phyloP scores from a whole-genome alignment of 2,888 invertebrate genomes.

The Periphyllus acericola region DNA sequence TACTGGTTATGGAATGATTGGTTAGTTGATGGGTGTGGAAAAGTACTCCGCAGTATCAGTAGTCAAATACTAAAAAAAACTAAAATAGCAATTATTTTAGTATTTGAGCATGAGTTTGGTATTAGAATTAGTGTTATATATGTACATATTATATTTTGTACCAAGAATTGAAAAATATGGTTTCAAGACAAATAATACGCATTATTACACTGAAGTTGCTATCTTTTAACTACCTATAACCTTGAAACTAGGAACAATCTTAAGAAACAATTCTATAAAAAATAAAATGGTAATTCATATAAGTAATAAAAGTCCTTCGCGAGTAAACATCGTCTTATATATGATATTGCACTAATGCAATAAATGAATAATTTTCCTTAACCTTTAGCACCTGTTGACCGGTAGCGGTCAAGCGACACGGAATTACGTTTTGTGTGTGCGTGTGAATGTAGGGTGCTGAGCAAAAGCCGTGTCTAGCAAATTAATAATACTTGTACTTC shows the following conservation, averaged over 20 bases:
- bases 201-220: neutral
- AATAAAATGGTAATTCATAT: neutral
- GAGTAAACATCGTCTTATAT: neutral
- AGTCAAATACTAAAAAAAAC: no score
- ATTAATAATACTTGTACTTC: constrained; percentile 41
- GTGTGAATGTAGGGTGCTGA: constrained; percentile 51
- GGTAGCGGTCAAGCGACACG: constrained; percentile 52
- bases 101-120: no score
- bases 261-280: neutral
- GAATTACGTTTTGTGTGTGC: constrained; percentile 20
- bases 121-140: neutral
- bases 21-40: neutral
- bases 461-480: constrained; percentile 46
- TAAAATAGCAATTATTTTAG: neutral
- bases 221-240: neutral
- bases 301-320: neutral
- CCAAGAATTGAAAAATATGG: neutral
- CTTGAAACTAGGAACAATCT: neutral
- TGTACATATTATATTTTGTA: neutral
- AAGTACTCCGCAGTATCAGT: neutral
- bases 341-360: constrained; percentile 5
- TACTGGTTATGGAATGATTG: no score
- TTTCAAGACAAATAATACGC: neutral
- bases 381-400: constrained; percentile 54
- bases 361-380: constrained; percentile 43